Evolutionary conservation across 2,797 vertebrate genomes (phyloP).

Genomic region (Coreius guichenoti): DNA sequence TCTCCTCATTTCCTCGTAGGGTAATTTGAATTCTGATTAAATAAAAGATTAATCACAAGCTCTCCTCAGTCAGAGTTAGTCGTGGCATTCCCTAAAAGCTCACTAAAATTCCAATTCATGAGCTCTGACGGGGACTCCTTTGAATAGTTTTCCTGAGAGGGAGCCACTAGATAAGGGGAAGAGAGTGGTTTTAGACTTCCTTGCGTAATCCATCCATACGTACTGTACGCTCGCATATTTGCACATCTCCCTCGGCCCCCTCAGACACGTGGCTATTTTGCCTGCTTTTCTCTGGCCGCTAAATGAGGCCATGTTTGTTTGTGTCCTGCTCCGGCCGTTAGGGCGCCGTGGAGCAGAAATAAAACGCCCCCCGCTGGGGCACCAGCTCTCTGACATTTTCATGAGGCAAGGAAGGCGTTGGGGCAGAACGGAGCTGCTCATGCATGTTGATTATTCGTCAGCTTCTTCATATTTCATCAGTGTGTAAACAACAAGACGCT

Average conservation of each 20-base stretch:
- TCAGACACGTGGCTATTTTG: neutral
- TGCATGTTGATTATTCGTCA: conserved; percentile 49
- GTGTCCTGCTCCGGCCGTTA: conserved; percentile 16
- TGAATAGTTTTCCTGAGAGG: neutral
- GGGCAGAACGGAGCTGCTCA: conserved; percentile 54
- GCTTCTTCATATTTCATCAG: conserved; percentile 54
- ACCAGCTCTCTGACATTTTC: conserved; percentile 62
- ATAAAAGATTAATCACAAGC: neutral
- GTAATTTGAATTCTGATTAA: neutral
- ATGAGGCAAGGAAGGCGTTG: conserved; percentile 55
- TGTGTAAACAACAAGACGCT: conserved; percentile 56
- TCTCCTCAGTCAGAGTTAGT: neutral
- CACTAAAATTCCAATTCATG: too few species aligned
- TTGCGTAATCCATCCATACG: neutral
- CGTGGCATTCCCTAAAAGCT: neutral
- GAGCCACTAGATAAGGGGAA: neutral
- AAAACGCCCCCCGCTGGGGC: conserved; percentile 49
- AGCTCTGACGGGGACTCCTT: neutral
- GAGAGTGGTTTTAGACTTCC: neutral
- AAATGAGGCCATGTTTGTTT: conserved; percentile 36
- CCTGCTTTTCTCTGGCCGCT: neutral
- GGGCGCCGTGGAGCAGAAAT: conserved; percentile 46
- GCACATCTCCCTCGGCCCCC: neutral
- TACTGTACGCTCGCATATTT: neutral
- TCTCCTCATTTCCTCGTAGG: neutral